Evolutionary conservation across 2,888 invertebrate species (phyloP).

Genomic region (Nomada flava): DNA sequence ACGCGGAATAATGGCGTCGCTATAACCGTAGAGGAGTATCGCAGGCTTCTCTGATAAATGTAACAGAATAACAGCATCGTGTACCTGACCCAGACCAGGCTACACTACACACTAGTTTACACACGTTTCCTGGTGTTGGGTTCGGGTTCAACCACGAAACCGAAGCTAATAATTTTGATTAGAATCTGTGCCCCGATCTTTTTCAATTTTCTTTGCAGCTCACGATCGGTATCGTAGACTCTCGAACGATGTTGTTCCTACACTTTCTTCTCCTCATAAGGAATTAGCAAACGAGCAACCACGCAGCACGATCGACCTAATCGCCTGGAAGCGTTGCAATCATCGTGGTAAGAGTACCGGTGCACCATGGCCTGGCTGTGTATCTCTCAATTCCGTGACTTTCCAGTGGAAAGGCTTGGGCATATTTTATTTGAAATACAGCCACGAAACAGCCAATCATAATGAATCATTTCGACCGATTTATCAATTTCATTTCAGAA

Average conservation of each 20-base stretch:
- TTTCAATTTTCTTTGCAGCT: background rate
- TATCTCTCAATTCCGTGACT: constrained; percentile 3
- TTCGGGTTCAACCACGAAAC: background rate
- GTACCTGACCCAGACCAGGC: background rate
- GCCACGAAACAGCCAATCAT: no score
- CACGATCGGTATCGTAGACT: background rate
- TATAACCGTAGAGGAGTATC: constrained; percentile 9
- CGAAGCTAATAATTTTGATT: constrained; percentile 13
- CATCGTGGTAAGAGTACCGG: background rate
- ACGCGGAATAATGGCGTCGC: background rate
- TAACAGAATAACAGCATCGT: background rate
- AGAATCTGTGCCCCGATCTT: constrained; percentile 1
- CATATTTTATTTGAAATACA: no score
- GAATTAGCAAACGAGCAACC: constrained; percentile 7
- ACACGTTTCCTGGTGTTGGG: background rate
- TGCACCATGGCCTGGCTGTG: no score
- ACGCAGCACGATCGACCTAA: constrained; percentile 7
- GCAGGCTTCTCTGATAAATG: constrained; percentile 2
- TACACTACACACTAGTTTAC: background rate
- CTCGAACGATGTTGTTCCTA: background rate
- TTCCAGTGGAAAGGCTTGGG: background rate
- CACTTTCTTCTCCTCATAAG: constrained; percentile 1
- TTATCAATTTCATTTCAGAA: no score
- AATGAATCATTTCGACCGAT: no score
- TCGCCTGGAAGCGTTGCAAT: background rate